Conservation (phyloP, 2,113 vertebrate species). For the Gasterosteus nipponicus region DNA sequence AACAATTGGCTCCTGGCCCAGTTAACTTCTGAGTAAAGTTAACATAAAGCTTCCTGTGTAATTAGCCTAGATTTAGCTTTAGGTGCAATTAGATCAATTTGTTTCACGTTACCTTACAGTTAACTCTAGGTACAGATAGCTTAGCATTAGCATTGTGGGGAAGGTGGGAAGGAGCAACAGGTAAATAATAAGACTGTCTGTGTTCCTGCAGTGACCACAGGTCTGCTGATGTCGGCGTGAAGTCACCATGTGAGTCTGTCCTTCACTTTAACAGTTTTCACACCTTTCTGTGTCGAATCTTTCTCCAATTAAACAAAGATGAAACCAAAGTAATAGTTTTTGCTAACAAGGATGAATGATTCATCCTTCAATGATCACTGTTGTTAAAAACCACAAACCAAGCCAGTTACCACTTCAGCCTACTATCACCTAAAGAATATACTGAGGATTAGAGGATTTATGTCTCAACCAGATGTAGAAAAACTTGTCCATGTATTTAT, state of each 20-base stretch:
- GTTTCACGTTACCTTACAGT: not conserved
- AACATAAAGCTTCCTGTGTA: not conserved
- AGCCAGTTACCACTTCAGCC: too few species aligned
- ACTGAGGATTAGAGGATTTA: too few species aligned
- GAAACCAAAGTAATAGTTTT: too few species aligned
- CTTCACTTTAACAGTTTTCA: not conserved
- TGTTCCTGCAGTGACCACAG: conserved; percentile 71
- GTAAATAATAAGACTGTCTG: not conserved
- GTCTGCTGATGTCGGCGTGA: conserved; percentile 77
- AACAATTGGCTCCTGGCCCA: too few species aligned
- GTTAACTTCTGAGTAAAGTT: not conserved
- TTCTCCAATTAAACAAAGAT: not conserved
- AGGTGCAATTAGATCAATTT: not conserved
- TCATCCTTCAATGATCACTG: too few species aligned
- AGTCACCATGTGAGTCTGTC: conserved; percentile 49
- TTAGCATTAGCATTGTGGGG: not conserved
- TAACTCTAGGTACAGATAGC: not conserved
- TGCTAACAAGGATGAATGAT: too few species aligned
- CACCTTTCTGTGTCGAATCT: not conserved
- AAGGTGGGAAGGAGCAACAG: too few species aligned
- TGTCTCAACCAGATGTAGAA: too few species aligned
- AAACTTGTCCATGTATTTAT: too few species aligned
- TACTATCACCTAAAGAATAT: too few species aligned
- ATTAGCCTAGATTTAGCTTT: not conserved
- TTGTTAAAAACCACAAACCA: too few species aligned